Evolutionary conservation across 2,113 vertebrate genomes (phyloP).

Genomic region (Nesospiza acunhae): DNA sequence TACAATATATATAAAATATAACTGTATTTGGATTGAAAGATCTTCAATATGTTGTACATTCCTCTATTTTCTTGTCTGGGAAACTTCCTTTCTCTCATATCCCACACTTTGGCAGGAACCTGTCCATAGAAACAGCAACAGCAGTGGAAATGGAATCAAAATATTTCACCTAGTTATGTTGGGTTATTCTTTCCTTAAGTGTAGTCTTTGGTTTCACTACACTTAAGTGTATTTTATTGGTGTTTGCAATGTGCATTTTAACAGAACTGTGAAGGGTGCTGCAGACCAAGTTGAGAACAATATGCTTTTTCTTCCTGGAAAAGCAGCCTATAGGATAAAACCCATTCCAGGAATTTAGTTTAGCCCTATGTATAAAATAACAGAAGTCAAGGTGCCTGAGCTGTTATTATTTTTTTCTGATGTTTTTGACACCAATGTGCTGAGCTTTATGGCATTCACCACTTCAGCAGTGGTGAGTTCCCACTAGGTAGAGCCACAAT

Average conservation of each 20-base stretch:
- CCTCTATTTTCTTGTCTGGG: background rate
- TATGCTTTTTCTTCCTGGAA: constrained; percentile 38
- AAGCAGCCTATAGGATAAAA: constrained; percentile 66
- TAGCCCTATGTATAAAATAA: constrained; percentile 87
- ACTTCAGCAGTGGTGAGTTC: constrained; percentile 78
- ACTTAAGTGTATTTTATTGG: constrained; percentile 67
- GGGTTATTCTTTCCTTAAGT: constrained; percentile 47
- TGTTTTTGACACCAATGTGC: constrained; percentile 86
- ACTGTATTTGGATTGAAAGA: background rate
- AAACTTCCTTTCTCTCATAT: background rate
- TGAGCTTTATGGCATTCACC: constrained; percentile 76
- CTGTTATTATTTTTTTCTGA: constrained; percentile 91
- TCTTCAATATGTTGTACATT: no score
- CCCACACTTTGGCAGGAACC: background rate
- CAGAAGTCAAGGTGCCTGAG: constrained; percentile 80
- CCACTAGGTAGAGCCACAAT: constrained; percentile 97
- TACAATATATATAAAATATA: background rate
- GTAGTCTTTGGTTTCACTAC: constrained; percentile 66
- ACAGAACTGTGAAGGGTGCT: constrained; percentile 46
- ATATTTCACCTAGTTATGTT: background rate
- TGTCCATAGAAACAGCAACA: background rate
- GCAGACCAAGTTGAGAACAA: constrained; percentile 64
- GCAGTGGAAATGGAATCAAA: constrained; percentile 48
- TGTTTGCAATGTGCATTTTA: constrained; percentile 52
- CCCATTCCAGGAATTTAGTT: constrained; percentile 88